Evolutionary conservation across 2,797 vertebrate species (phyloP).

Genomic region (Dipus sagitta): DNA sequence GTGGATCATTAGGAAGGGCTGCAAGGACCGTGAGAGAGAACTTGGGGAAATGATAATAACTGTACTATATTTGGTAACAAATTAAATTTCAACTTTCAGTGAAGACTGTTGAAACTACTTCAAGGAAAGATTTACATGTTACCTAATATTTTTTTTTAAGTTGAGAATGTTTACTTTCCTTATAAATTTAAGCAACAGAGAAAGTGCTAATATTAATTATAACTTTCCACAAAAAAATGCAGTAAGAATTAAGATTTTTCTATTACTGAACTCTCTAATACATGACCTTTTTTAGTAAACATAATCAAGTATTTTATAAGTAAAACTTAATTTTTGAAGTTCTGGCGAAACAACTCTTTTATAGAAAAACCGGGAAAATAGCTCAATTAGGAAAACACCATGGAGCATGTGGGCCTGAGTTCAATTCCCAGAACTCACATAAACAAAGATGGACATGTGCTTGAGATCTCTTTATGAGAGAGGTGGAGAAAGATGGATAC

Average conservation of each 20-base stretch:
- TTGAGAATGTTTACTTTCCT: background rate
- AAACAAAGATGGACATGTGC: too few relatives aligned
- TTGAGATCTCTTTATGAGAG: too few relatives aligned
- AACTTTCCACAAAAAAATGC: background rate
- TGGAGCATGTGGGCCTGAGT: too few relatives aligned
- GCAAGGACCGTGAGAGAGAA: too few relatives aligned
- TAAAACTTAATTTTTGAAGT: background rate
- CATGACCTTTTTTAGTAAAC: background rate
- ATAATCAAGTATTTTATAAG: background rate
- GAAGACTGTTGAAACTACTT: background rate
- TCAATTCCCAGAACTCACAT: too few relatives aligned
- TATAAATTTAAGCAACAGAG: conserved; percentile 3
- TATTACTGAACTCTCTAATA: background rate
- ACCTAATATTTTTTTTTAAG: background rate
- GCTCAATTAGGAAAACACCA: background rate
- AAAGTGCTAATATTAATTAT: background rate
- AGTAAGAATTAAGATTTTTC: background rate
- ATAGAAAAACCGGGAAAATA: background rate
- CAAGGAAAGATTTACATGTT: background rate
- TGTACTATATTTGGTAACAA: background rate
- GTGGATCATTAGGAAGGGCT: background rate
- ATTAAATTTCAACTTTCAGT: background rate
- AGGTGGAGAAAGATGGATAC: too few relatives aligned
- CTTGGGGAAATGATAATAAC: background rate
- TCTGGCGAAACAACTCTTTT: background rate